These are phyloP conservation scores for Brachyptera putata DNA, from an alignment of 2,888 invertebrate genomes.

Conservation along the genomic window DNA sequence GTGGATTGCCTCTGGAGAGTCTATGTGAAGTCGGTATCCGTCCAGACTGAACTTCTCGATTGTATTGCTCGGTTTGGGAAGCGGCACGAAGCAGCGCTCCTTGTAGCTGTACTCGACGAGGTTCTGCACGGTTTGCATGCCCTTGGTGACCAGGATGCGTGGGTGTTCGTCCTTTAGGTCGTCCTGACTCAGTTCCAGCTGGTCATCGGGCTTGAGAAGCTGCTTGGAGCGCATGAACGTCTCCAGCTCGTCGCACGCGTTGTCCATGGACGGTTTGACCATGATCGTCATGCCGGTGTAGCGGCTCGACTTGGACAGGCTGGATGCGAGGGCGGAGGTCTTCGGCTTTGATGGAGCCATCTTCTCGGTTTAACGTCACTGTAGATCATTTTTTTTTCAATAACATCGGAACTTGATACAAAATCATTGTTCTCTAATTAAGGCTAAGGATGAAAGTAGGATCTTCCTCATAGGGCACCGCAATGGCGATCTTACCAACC, in stretches of 20 bases:
- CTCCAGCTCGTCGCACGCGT: too few species aligned
- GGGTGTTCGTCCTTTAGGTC: constrained; percentile 81
- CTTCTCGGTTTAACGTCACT: neutral
- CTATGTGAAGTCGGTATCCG: constrained; percentile 44
- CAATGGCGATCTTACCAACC: too few species aligned
- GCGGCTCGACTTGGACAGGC: neutral
- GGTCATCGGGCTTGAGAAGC: constrained; percentile 68
- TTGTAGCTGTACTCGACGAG: constrained; percentile 81
- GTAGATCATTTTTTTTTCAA: too few species aligned
- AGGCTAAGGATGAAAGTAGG: too few species aligned
- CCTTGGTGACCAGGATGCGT: constrained; percentile 66
- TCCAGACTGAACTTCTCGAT: constrained; percentile 55
- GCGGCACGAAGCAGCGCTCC: constrained; percentile 55
- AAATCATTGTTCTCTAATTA: too few species aligned
- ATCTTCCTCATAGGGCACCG: too few species aligned
- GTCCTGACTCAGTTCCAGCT: constrained; percentile 69
- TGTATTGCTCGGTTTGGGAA: constrained; percentile 44
- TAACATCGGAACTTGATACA: too few species aligned
- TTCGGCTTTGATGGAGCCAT: neutral
- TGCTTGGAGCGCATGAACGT: too few species aligned
- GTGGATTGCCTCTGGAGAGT: neutral
- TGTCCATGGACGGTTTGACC: too few species aligned
- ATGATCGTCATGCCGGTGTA: neutral
- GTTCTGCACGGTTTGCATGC: constrained; percentile 70
- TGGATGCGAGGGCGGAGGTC: neutral